A percentile compares a stretch with the other conserved stretches of the same genome.
phyloP scores from a whole-genome alignment of 2,113 vertebrate species.

The Neogale vison region DNA sequence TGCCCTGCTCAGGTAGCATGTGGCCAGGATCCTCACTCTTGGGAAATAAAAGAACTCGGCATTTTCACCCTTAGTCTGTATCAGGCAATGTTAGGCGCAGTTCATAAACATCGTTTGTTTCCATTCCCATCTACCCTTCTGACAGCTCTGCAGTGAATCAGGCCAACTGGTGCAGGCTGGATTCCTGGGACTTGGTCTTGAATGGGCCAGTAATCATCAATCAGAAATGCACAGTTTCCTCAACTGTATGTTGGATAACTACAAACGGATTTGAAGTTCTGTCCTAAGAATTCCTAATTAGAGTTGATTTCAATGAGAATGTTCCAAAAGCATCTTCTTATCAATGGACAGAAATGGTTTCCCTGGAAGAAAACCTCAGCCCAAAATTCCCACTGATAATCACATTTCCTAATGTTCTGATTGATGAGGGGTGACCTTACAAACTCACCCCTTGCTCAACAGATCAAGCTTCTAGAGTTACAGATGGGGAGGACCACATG shows the following conservation, averaged over 20 bases:
- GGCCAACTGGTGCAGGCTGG: background rate
- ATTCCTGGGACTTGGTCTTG: background rate
- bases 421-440: background rate
- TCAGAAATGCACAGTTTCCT: background rate
- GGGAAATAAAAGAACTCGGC: background rate
- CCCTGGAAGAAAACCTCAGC: slow-evolving; percentile 10
- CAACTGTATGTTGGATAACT: background rate
- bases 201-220: background rate
- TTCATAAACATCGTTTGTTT: background rate
- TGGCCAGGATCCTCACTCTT: background rate
- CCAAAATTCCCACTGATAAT: background rate
- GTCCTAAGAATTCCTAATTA: background rate
- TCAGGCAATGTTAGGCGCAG: background rate
- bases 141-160: background rate
- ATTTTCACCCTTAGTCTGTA: background rate
- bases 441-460: slow-evolving; percentile 31
- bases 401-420: slow-evolving; percentile 24
- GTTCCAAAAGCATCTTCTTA: background rate
- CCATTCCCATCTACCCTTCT: background rate
- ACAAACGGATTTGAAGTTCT: background rate
- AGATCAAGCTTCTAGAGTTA: background rate
- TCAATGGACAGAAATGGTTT: slow-evolving; percentile 21
- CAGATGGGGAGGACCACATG: slow-evolving; percentile 49
- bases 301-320: background rate
- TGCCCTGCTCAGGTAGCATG: background rate